A percentile compares a stretch with the other conserved stretches of the same genome.
Conservation (phyloP, 1,140 invertebrate genomes). For the Diorhabda sublineata region DNA sequence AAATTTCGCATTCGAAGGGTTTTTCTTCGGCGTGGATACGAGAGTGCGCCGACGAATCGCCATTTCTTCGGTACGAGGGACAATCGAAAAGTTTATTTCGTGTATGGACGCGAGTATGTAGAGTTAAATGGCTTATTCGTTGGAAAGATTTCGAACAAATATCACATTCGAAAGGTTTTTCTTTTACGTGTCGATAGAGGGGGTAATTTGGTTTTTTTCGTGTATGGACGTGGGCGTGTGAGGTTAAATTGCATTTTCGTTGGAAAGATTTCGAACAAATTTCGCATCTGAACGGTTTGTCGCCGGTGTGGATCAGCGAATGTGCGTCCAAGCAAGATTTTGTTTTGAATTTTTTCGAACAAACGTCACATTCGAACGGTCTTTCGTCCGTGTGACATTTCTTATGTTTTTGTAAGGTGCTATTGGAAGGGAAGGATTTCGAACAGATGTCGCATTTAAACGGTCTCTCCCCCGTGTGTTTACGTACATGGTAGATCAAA, state of each 20-base stretch:
- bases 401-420: slow-evolving; percentile 29
- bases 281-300: no score
- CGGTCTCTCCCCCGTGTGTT: slow-evolving; percentile 41
- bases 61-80: slow-evolving; percentile 43
- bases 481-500: slow-evolving; percentile 32
- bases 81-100: slow-evolving; percentile 52
- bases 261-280: no score
- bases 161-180: slow-evolving; percentile 43
- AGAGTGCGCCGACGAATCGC: slow-evolving; percentile 28
- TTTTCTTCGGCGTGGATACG: slow-evolving; percentile 48
- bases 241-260: slow-evolving; percentile 39
- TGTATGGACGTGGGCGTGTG: slow-evolving; percentile 45
- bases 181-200: slow-evolving; percentile 43
- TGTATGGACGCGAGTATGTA: slow-evolving; percentile 54
- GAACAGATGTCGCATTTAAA: slow-evolving; percentile 37
- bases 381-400: slow-evolving; percentile 29
- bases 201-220: slow-evolving; percentile 40
- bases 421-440: slow-evolving; percentile 26
- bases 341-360: slow-evolving; percentile 24
- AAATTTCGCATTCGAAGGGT: slow-evolving; percentile 57
- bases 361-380: slow-evolving; percentile 31
- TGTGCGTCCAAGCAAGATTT: no score
- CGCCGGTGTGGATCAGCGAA: no score
- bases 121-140: slow-evolving; percentile 52
- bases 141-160: slow-evolving; percentile 44